A percentile compares a stretch with the other conserved stretches of the same genome.
Evolutionary conservation across 1,140 invertebrate genomes (phyloP).

Genomic region (Caerostris extrusa): DNA sequence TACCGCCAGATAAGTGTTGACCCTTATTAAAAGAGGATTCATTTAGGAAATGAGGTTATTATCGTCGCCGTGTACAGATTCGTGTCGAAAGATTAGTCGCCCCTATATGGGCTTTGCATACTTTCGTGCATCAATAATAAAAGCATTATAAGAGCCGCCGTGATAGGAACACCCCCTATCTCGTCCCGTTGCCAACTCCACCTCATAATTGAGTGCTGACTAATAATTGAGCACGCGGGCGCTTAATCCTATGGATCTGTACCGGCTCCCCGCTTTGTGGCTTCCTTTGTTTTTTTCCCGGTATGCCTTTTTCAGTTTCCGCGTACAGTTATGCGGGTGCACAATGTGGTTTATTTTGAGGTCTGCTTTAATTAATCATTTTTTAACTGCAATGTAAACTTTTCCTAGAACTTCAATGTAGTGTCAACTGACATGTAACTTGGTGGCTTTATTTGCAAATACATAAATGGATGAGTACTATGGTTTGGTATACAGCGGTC

Average conservation of each 20-base stretch:
- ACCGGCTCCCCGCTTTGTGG: background rate
- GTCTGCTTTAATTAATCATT: background rate
- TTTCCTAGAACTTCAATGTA: too few species aligned
- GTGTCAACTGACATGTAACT: too few species aligned
- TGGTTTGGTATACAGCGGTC: too few species aligned
- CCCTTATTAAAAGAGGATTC: slow-evolving; percentile 27
- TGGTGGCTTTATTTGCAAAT: too few species aligned
- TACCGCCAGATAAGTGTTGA: slow-evolving; percentile 21
- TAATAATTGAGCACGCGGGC: slow-evolving; percentile 1
- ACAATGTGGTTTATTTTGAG: background rate
- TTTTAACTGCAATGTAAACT: too few species aligned
- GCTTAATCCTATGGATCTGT: slow-evolving; percentile 7
- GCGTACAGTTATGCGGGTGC: background rate
- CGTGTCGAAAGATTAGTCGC: too few species aligned
- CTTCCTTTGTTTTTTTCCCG: background rate
- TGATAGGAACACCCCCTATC: slow-evolving; percentile 5
- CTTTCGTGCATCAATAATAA: too few species aligned
- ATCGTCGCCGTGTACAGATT: too few species aligned
- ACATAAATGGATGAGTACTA: too few species aligned
- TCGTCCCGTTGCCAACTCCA: background rate
- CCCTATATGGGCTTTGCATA: too few species aligned
- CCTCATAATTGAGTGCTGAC: slow-evolving; percentile 51
- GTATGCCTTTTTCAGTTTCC: background rate
- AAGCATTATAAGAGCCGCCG: too few species aligned
- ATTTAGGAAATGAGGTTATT: too few species aligned